Conservation (phyloP, 2,797 vertebrate species). For the Odontamblyopus rebecca region DNA sequence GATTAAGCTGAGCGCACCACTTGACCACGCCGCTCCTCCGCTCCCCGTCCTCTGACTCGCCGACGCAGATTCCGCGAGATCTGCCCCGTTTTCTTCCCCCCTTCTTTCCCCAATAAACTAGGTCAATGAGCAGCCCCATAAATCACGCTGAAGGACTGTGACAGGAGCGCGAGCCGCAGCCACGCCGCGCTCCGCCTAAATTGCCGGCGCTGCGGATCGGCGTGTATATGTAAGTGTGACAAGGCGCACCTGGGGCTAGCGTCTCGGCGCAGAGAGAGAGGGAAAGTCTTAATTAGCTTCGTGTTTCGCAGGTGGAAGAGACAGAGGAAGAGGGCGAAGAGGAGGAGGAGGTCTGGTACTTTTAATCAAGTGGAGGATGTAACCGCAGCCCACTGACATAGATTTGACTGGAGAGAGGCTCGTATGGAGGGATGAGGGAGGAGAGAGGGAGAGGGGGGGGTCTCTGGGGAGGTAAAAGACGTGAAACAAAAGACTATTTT, state of each 20-base stretch:
- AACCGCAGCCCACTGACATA: slow-evolving; percentile 34
- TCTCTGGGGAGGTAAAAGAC: background rate
- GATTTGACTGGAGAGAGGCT: background rate
- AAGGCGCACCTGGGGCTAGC: slow-evolving; percentile 72
- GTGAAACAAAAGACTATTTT: slow-evolving; percentile 5
- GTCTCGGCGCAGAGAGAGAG: slow-evolving; percentile 39
- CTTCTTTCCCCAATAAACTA: slow-evolving; percentile 70
- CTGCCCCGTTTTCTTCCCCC: slow-evolving; percentile 61
- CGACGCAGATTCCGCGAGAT: slow-evolving; percentile 47
- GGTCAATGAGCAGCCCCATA: slow-evolving; percentile 83
- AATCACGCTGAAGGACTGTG: slow-evolving; percentile 78
- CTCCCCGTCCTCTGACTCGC: slow-evolving; percentile 36
- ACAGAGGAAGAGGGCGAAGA: slow-evolving; percentile 9
- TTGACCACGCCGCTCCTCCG: background rate
- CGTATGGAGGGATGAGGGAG: background rate
- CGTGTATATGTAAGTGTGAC: slow-evolving; percentile 70
- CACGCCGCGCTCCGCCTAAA: slow-evolving; percentile 68
- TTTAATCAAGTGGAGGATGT: slow-evolving; percentile 54
- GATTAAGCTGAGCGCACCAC: background rate
- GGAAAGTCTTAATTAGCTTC: slow-evolving; percentile 69
- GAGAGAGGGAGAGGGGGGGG: background rate
- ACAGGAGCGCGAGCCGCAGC: slow-evolving; percentile 70
- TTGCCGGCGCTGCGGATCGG: slow-evolving; percentile 66
- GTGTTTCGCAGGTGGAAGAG: slow-evolving; percentile 63
- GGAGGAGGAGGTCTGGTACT: slow-evolving; percentile 30